Base-by-base conservation (phyloP, 2,797 vertebrate species). In the Galagoides demidoff region DNA sequence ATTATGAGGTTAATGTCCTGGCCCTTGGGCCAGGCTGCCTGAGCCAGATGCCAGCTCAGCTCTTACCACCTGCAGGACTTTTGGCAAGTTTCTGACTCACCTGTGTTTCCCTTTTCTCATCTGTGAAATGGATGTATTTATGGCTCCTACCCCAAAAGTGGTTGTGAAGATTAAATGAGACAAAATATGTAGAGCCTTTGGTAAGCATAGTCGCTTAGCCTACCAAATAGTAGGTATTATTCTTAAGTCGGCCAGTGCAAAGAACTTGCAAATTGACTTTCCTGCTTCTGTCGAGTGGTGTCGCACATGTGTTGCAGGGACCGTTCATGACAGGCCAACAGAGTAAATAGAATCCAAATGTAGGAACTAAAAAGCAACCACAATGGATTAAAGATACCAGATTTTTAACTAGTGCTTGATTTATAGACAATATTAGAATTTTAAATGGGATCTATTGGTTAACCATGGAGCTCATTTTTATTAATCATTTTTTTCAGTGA, bases 81-180 rank as follows among this genome's bases (percentile, higher is more conserved):
- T 93, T 83, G 68, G 49, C 37, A 93, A 37, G 45, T 78, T 71
- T 14, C 14, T 77, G 31, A 27, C 81, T 49, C 31, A 68, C 19
- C 78, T 63, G 13, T 79, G 43, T 49, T 92, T 95, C 7, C 5
- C 20, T 92, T 96, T 96, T 52, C 37, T 84, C 25, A 52, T 4
- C 81, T 97, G 78, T 59, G 71, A 96, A 92, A 84, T 45, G 43
- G 66, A 70, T 97, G 78, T 31, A 37, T 12, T 85, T 82, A 29
- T 43, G 66, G 45, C 81, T 0, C 7, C 71, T 94, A 68, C 31
- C 64, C 49, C 63, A 76, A 29, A 70, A n/a, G 85, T 34, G 52
- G 16, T 90, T 82, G 0, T 11, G 17, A 66, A 27, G 79, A n/a
- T 71, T 89, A 70, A 70, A 59, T 82, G 45, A 89, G 64, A 39